Conservation (phyloP, 2,113 vertebrate species). For the Peromyscus polionotus region DNA sequence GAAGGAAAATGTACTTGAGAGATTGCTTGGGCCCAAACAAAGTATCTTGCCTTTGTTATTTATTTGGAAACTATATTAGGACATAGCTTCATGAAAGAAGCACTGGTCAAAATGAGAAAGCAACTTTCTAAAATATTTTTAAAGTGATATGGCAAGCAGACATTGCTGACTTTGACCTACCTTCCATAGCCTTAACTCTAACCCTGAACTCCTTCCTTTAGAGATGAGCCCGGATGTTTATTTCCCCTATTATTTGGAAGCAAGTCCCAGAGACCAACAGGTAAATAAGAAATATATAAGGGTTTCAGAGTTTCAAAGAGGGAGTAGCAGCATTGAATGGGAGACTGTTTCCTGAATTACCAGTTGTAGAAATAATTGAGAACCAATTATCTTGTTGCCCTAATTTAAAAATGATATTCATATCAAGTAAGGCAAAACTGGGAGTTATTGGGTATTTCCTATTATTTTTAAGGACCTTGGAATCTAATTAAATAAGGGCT, state of each 20-base stretch:
- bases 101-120: constrained; percentile 18
- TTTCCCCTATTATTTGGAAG: background rate
- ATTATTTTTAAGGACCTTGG: background rate
- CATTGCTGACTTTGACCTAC: background rate
- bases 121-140: background rate
- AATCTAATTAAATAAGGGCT: background rate
- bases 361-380: background rate
- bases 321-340: background rate
- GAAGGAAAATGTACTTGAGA: background rate
- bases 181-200: background rate
- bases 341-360: background rate
- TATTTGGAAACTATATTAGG: constrained; percentile 28
- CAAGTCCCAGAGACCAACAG: background rate
- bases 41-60: background rate
- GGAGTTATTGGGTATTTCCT: background rate
- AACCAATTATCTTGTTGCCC: background rate
- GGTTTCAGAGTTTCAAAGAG: background rate
- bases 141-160: background rate
- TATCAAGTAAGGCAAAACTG: background rate
- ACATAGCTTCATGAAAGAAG: background rate
- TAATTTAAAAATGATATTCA: background rate
- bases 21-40: background rate
- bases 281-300: background rate
- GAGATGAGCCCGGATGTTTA: background rate
- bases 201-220: background rate